These are phyloP conservation scores for Thelaira solivaga DNA, from an alignment of 2,888 invertebrate genomes.

Conservation along the genomic window DNA sequence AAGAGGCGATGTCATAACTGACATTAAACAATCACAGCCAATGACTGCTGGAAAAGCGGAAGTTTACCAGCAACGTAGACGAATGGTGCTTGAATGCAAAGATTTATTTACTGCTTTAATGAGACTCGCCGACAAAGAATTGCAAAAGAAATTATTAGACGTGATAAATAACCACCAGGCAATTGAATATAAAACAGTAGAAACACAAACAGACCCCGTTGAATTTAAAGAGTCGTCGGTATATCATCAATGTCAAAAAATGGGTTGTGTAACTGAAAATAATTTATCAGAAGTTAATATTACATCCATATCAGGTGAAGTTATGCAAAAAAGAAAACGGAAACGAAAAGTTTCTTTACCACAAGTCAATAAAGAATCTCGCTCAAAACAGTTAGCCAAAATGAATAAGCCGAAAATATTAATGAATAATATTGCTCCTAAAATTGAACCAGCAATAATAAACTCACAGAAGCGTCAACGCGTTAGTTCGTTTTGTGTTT, in stretches of 20 bases:
- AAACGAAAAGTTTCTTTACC: conserved; percentile 70
- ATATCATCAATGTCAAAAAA: not conserved
- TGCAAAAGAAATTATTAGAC: conserved; percentile 71
- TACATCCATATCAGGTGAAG: not conserved
- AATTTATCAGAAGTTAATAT: not conserved
- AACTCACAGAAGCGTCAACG: conserved; percentile 11
- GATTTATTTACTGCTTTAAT: conserved; percentile 72
- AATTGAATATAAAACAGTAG: conserved; percentile 12
- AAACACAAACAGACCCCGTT: conserved; percentile 30
- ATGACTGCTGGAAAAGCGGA: not conserved
- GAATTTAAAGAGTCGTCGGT: conserved; percentile 5
- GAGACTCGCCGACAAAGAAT: conserved; percentile 70
- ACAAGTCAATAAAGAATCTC: conserved; percentile 71
- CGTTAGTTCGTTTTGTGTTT: conserved; percentile 1
- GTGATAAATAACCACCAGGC: conserved; percentile 70
- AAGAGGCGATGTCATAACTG: not conserved
- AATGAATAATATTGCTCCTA: not conserved
- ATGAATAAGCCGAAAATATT: conserved; percentile 37
- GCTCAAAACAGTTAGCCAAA: conserved; percentile 64
- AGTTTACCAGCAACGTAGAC: conserved; percentile 66
- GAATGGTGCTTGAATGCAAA: conserved; percentile 66
- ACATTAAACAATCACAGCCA: not conserved
- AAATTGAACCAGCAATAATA: not conserved
- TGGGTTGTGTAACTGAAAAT: not conserved
- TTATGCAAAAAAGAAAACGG: conserved; percentile 59